Evolutionary conservation across 2,797 vertebrate species (phyloP), one percentile per base, ranked within the genome.

Genomic region (Yasuhikotakia modesta): DNA sequence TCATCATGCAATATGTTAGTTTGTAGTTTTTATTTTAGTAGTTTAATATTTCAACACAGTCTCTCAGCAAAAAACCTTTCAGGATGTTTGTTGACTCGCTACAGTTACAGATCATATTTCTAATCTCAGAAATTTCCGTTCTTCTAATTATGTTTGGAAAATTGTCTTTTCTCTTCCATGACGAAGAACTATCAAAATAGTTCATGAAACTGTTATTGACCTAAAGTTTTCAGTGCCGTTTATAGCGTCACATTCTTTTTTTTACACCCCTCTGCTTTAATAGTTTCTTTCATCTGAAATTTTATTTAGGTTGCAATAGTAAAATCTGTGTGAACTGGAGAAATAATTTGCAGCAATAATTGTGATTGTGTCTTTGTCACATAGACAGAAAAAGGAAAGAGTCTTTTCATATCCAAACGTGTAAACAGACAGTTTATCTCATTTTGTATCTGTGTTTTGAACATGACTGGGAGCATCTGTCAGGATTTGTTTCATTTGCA

Each of bases 131-230:
- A 48, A 61, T 73, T 3, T 30, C 57, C 14, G 24, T 48, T 58
- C 48, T 77, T 80, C 68, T 63, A 58, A 75, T 71, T 82, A 70
- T 60, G 48, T 83, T 83, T 70, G 50, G 46, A 70, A 77, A 79
- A 73, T 73, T 65, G 0, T 39, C 35, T 39, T 39, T 39, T 46
- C 35, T 30, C 46, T 27, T 58, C 35, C 7, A 35, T 69, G 17
- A 19, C 48, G 30, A 64, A n/a, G n/a, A n/a, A n/a, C n/a, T n/a
- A 61, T 58, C 12, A n/a, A 17, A 58, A 76, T 52, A 32, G 12
- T 50, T 43, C n/a, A n/a, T n/a, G n/a, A n/a, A n/a, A n/a, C 35
- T 39, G 35, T 39, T 39, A 8, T 39, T 39, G 35, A 39, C 35
- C n/a, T 50, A 50, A n/a, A n/a, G 16, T 6, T 17, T 50, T 17